These are phyloP conservation scores for Clepsis dumicolana DNA, from an alignment of 2,888 invertebrate species.

Conservation along the genomic window DNA sequence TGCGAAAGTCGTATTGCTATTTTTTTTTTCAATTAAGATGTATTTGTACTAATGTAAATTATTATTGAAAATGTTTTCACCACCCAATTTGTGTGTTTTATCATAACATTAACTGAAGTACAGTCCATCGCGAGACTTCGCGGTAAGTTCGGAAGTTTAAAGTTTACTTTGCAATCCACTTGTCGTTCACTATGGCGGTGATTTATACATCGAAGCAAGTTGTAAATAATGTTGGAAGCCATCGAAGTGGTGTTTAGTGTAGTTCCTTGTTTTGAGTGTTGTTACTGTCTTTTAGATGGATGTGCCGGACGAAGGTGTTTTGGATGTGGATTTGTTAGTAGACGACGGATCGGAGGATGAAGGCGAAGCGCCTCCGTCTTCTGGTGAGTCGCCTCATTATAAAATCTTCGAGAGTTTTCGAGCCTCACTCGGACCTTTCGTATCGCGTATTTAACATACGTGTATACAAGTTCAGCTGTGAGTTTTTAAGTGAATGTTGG, in stretches of 20 bases:
- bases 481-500: conserved; percentile 24
- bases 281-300: conserved; percentile 74
- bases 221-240: conserved; percentile 64
- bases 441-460: neutral
- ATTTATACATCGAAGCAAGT: conserved; percentile 55
- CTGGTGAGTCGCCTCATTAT: conserved; percentile 75
- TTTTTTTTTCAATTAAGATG: conserved; percentile 64
- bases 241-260: conserved; percentile 44
- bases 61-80: conserved; percentile 69
- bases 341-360: conserved; percentile 92
- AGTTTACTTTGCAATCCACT: conserved; percentile 70
- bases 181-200: conserved; percentile 85
- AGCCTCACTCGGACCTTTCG: neutral
- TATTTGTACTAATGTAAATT: conserved; percentile 59
- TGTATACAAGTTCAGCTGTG: neutral
- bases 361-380: conserved; percentile 87
- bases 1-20: conserved; percentile 71
- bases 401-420: neutral
- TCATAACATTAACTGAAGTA: conserved; percentile 64
- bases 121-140: conserved; percentile 78
- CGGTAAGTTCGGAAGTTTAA: conserved; percentile 78
- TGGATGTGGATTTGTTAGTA: conserved; percentile 91
- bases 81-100: conserved; percentile 61
- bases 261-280: conserved; percentile 43
- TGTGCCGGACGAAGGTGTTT: conserved; percentile 80